Conservation (phyloP, 2,797 vertebrate genomes). For the Setipinna tenuifilis region DNA sequence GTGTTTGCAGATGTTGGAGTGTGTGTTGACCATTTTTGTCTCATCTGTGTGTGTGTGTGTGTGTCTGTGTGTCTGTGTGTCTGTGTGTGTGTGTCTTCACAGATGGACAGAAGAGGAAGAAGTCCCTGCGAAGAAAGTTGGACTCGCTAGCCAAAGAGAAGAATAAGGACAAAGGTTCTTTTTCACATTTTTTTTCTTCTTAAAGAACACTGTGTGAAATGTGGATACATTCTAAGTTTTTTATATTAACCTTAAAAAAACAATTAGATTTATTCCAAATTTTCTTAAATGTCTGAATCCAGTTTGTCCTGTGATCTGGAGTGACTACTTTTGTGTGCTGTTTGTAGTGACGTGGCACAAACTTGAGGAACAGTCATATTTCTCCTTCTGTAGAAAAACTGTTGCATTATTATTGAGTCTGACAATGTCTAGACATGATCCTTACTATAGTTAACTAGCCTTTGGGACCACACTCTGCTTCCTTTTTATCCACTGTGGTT, state of each 20-base stretch:
- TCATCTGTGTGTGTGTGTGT: neutral
- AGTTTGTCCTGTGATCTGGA: neutral
- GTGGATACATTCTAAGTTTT: neutral
- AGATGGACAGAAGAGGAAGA: constrained; percentile 98
- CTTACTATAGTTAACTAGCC: neutral
- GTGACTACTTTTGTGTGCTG: neutral
- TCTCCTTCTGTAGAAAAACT: neutral
- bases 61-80: neutral
- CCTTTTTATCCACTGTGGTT: neutral
- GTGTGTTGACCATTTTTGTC: too few relatives aligned
- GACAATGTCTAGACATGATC: neutral
- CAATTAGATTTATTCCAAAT: neutral
- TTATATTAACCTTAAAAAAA: neutral
- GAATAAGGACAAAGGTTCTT: constrained; percentile 87
- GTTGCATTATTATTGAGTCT: neutral
- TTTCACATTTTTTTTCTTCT: too few relatives aligned
- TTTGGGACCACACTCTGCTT: neutral
- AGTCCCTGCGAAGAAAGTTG: constrained; percentile 94
- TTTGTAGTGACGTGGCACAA: too few relatives aligned
- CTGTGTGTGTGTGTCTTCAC: constrained; percentile 44
- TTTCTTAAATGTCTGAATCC: neutral
- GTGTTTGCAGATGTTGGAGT: too few relatives aligned
- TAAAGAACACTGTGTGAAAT: neutral
- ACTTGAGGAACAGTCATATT: neutral
- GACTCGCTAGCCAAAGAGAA: constrained; percentile 94